Base-by-base conservation (phyloP, 2,888 invertebrate genomes). In the Acleris cristana region DNA sequence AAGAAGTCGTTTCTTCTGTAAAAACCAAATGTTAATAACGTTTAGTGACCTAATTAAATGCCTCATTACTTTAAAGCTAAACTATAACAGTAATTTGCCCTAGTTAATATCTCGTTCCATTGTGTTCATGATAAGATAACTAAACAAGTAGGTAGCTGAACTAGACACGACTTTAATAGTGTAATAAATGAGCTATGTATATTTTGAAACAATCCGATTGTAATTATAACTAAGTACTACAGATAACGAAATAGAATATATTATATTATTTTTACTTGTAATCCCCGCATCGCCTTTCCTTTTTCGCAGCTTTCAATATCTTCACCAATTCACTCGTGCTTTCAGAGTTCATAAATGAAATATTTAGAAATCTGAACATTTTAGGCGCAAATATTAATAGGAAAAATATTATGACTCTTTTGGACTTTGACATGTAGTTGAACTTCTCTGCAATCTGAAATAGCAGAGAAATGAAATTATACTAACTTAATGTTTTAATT, bases 1-100 rank as follows among this genome's bases (percentile, higher is more conserved):
- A 94, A 78, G 60, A 94, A 93, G 71, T 93, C 93, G 69, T 80
- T 88, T 69, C 88, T 81, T 63, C 91, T 92, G 79, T 23, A 83
- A 88, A 70, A 60, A 66, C 66, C 51, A 34, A 19, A 40, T 40
- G 1, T 3, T 40, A 14, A 14, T 40, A 40, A 40, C 10, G 40
- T 40, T 40, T 12, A 40, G 1, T 4, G 12, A 40, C 14, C 3
- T 40, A 40, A 40, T 40, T 40, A 4, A 40, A 40, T 34, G 34
- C 10, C 14, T 14, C 3, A 12, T 34, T 34, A 34, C 26, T 26
- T 26, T 12, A 34, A 34, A 0, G 34, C 1, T 34, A 34, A 12
- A 34, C 34, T 34, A 34, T 26, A 30, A 30, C 34, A 12, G 12
- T 34, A 34, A 34, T 34, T 54, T 54, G 54, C 30, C 30, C 30